Percentiles rank a stretch among this genome's conserved stretches.
These are phyloP conservation scores for Ochotona princeps DNA, from an alignment of 2,113 vertebrate genomes.

Conservation along the genomic window DNA sequence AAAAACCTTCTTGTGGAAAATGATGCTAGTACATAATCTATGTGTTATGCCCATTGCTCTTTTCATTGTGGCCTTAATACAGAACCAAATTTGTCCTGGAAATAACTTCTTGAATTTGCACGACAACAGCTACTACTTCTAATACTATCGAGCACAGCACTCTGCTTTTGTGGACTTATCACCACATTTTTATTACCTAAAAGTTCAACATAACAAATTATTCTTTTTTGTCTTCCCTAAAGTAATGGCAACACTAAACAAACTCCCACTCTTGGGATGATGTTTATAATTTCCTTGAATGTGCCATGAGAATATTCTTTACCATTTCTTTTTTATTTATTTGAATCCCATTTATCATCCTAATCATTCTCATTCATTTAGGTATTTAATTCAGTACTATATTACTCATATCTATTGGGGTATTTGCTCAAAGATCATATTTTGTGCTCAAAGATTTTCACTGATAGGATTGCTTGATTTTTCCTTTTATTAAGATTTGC, in stretches of 20 bases:
- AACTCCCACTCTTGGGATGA: neutral
- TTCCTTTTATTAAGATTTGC: no score
- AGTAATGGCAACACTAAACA: neutral
- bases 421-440: neutral
- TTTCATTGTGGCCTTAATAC: neutral
- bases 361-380: neutral
- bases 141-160: neutral
- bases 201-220: neutral
- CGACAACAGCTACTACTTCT: neutral
- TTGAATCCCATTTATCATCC: neutral
- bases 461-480: neutral
- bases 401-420: neutral
- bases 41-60: neutral
- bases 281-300: neutral
- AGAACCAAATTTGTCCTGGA: neutral
- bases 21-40: no score
- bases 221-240: neutral
- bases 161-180: neutral
- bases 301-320: neutral
- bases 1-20: no score
- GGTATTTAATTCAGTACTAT: neutral
- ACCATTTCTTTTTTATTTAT: neutral
- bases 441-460: neutral
- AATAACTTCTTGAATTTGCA: neutral
- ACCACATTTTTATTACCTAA: neutral